Conservation (phyloP, 2,888 invertebrate species). For the Tachystola acroxantha region DNA sequence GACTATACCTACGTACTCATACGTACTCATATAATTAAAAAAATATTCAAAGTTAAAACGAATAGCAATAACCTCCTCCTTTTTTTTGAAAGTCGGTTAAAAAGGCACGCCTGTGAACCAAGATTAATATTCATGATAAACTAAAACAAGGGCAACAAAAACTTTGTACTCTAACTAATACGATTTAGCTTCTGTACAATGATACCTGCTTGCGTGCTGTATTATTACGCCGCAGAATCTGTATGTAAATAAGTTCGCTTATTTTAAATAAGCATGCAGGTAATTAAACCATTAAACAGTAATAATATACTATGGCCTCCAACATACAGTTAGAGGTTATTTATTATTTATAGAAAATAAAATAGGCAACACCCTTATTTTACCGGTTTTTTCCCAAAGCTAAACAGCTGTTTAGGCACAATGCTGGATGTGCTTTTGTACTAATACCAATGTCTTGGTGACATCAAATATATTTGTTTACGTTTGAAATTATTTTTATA, state of each 20-base stretch:
- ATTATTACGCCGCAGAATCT: slow-evolving; percentile 1
- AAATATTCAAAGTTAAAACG: too few relatives aligned
- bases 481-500: too few relatives aligned
- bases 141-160: background rate
- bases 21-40: too few relatives aligned
- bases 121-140: background rate
- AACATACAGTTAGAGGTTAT: background rate
- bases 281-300: background rate
- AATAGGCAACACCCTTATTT: too few relatives aligned
- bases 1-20: too few relatives aligned
- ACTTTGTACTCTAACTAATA: background rate
- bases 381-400: too few relatives aligned
- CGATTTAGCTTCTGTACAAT: background rate
- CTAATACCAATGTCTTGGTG: too few relatives aligned
- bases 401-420: too few relatives aligned
- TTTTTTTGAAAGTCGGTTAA: too few relatives aligned
- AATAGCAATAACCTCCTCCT: too few relatives aligned
- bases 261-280: background rate
- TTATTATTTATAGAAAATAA: background rate
- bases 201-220: slow-evolving; percentile 2
- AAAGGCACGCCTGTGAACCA: background rate
- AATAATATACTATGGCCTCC: background rate
- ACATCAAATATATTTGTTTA: too few relatives aligned
- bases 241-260: background rate
- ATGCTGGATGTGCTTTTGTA: too few relatives aligned